A percentile compares a stretch with the other conserved stretches of the same genome.
phyloP scores from a whole-genome alignment of 1,140 invertebrate genomes.

The Aphidius ervi region DNA sequence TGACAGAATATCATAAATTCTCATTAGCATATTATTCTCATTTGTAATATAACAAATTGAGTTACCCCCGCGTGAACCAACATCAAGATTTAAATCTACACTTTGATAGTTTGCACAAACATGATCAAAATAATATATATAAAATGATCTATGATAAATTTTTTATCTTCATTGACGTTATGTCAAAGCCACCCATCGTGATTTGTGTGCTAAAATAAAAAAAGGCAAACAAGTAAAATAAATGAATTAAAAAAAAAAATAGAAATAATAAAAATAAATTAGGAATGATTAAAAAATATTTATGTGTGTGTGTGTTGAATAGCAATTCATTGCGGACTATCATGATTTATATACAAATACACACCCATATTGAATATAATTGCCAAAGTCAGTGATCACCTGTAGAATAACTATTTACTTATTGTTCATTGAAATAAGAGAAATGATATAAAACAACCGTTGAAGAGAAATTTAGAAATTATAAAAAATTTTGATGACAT shows the following conservation, averaged over 20 bases:
- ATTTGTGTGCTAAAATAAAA: too few species aligned
- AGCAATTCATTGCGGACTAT: too few species aligned
- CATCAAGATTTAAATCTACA: constrained; percentile 30
- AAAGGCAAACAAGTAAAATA: too few species aligned
- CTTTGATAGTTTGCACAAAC: constrained; percentile 26
- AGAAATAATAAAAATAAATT: too few species aligned
- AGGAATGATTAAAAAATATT: too few species aligned
- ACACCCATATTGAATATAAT: too few species aligned
- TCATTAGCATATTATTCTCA: constrained; percentile 53
- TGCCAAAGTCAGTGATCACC: too few species aligned
- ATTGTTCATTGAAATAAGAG: background rate
- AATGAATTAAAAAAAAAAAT: too few species aligned
- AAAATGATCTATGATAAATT: background rate
- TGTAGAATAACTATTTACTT: constrained; percentile 21
- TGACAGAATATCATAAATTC: constrained; percentile 28
- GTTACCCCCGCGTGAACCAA: constrained; percentile 42
- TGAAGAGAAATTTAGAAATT: constrained; percentile 13
- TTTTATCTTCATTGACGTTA: too few species aligned
- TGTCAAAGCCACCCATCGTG: too few species aligned
- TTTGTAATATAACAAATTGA: constrained; percentile 53
- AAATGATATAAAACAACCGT: background rate
- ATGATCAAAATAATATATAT: constrained; percentile 24
- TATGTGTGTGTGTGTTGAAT: too few species aligned
- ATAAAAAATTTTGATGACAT: constrained; percentile 12
- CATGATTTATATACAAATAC: too few species aligned